phyloP scores from a whole-genome alignment of 2,113 vertebrate genomes.

The Gallinago jamesoni region DNA sequence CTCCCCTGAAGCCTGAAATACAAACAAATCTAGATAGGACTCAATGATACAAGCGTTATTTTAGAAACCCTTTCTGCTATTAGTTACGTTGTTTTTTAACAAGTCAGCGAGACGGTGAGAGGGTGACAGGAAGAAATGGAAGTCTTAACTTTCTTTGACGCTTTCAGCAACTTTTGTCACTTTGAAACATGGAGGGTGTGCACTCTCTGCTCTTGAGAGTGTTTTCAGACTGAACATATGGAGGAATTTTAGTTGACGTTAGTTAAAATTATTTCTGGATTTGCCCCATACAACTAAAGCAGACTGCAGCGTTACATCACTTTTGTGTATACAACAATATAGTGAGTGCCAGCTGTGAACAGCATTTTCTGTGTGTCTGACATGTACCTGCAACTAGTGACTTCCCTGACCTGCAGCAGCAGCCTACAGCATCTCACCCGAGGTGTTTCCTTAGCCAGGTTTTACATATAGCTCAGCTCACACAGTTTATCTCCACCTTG shows the following conservation, averaged over 20 bases:
- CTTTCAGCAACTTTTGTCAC: neutral
- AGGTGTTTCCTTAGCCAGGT: neutral
- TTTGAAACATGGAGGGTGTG: neutral
- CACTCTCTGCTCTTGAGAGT: neutral
- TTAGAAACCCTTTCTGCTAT: neutral
- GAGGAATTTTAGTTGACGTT: neutral
- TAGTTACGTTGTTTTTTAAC: neutral
- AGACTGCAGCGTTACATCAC: too few relatives aligned
- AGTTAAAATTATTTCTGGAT: neutral
- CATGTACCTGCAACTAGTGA: neutral
- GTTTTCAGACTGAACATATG: neutral
- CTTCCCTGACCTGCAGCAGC: too few relatives aligned
- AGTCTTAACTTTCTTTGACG: neutral
- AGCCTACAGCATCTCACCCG: neutral
- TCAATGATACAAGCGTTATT: neutral
- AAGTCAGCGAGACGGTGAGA: rapidly evolving
- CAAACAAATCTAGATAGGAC: neutral
- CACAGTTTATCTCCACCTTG: neutral
- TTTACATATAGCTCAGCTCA: neutral
- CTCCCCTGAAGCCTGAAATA: neutral
- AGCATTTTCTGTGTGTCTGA: neutral
- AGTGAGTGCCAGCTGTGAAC: neutral
- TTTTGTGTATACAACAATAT: rapidly evolving
- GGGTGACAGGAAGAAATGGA: neutral
- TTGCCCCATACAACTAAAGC: neutral